These are phyloP conservation scores for Berghia stephanieae DNA, from an alignment of 1,140 invertebrate species.

Conservation along the genomic window DNA sequence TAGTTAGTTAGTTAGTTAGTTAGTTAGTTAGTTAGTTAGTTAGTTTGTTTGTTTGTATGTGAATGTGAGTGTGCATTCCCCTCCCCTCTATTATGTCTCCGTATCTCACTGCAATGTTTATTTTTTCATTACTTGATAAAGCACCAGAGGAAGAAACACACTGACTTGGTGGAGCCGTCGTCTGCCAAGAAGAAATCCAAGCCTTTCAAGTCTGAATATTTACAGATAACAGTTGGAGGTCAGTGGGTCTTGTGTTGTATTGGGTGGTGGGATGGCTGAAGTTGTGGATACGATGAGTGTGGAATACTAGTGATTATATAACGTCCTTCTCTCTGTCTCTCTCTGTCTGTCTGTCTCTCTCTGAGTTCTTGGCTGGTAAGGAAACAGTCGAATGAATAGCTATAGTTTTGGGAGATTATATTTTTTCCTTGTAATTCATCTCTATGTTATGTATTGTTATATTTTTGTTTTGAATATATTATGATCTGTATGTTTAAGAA, in stretches of 20 bases:
- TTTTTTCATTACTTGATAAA: neutral
- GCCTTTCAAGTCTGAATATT: no score
- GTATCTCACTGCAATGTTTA: neutral
- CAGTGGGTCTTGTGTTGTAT: neutral
- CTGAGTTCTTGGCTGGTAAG: no score
- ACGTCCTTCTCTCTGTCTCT: neutral
- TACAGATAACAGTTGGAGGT: no score
- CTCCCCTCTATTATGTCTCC: neutral
- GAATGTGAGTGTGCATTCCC: neutral
- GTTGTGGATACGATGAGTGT: neutral
- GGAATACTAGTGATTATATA: neutral
- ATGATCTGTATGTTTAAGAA: neutral
- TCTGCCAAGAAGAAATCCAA: no score
- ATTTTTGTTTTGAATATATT: no score
- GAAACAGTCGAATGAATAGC: no score
- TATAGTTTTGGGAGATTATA: no score
- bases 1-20: neutral
- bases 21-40: neutral
- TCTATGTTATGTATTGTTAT: no score
- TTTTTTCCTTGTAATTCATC: no score
- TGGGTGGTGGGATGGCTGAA: neutral
- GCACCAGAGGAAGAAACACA: neutral
- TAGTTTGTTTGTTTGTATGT: neutral
- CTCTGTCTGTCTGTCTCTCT: conserved; percentile 9
- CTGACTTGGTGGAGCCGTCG: no score